Conservation (phyloP, 2,797 vertebrate genomes). For the Scleropages formosus region DNA sequence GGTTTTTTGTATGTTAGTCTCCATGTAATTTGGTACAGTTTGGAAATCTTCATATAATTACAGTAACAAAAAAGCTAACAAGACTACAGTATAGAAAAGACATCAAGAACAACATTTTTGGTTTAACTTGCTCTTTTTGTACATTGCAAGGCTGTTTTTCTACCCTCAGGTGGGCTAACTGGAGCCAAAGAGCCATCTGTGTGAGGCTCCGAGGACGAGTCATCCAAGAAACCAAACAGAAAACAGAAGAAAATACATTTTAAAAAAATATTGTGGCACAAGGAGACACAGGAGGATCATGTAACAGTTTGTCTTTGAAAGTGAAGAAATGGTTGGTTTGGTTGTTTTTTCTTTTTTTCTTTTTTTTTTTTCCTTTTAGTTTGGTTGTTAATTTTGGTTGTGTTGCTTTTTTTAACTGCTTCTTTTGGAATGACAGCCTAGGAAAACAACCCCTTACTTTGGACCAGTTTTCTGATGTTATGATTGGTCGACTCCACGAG, state of each 20-base stretch:
- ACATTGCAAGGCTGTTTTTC: constrained; percentile 99
- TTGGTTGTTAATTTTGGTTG: constrained; percentile 30
- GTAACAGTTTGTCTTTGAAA: constrained; percentile 80
- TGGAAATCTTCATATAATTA: constrained; percentile 98
- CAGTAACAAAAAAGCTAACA: constrained; percentile 99
- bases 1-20: constrained; percentile 94
- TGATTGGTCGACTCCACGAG: constrained; percentile 55
- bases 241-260: constrained; percentile 42
- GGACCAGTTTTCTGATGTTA: constrained; percentile 61
- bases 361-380: constrained; percentile 69
- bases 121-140: constrained; percentile 99
- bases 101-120: constrained; percentile 99
- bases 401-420: constrained; percentile 62
- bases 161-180: constrained; percentile 80
- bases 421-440: constrained; percentile 71
- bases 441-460: constrained; percentile 63
- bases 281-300: constrained; percentile 82
- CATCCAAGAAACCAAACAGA: constrained; percentile 70
- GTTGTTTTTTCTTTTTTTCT: constrained; percentile 83
- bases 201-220: constrained; percentile 80
- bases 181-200: constrained; percentile 81
- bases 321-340: constrained; percentile 77
- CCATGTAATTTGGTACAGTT: constrained; percentile 99
- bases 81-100: constrained; percentile 99
- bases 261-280: constrained; percentile 76